Base-by-base conservation (phyloP, 2,113 vertebrate genomes). In the Onychorhynchus coronatus region DNA sequence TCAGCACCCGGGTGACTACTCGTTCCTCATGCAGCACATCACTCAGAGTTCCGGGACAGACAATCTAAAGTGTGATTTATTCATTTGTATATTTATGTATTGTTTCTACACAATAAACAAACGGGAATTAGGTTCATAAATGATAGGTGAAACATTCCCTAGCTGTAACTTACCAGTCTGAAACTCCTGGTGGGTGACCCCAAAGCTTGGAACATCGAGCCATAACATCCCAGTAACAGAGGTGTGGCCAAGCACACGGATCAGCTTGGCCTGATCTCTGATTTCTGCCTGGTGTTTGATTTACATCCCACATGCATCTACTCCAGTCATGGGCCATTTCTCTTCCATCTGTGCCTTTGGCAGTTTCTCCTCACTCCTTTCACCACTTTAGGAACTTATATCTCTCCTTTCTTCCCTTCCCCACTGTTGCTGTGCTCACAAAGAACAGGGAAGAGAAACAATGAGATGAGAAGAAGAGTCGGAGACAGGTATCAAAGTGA, bases 61-160 rank as follows among this genome's bases (percentile, higher is more conserved):
- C 6, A 7, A 31, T 28, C 24, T 31, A 1, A 53, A 70, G 6
- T 5, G 19, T 1, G 1, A 4, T 7, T 2, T 20, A 14, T n/a
- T 28, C 31, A n/a, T 52, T 22, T 25, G 3, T 9, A 28, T 52
- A 52, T 35, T 13, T 18, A 28, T 53, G 25, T 58, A 5, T 23
- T 53, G 22, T 22, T 62, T 49, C 35, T 71, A 20, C 12, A 11
- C 35, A 50, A 47, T n/a, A 28, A 72, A 74, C 14, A 61, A 88
- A 63, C 22, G 4, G n/a, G 41, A 50, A 52, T 30, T 77, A 35
- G 44, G 23, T 47, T 33, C n/a, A 66, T 46, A 61, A 81, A 72
- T 12, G 6, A 41, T 1, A 1, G 30, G 19, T 44, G 31, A 66
- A 71, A 49, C 21, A 23, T 39, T 41, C 39, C 55, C 28, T 27